Evolutionary conservation across 2,888 invertebrate genomes (phyloP).

Genomic region (Calliopum simillimum): DNA sequence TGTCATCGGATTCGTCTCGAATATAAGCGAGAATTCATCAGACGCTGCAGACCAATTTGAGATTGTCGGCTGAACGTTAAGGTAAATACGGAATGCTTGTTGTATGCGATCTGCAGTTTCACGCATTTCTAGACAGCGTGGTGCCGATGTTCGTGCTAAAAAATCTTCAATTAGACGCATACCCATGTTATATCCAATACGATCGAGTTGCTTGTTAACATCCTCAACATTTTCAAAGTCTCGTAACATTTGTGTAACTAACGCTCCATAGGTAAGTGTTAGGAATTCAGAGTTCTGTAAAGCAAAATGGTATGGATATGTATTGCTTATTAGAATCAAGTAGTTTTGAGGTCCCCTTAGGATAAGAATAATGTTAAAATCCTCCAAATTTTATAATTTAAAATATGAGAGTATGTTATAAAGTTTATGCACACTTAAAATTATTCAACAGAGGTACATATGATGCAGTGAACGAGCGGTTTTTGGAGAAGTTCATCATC

Average conservation of each 20-base stretch:
- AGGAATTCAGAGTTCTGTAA: conserved; percentile 93
- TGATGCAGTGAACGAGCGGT: too few species aligned
- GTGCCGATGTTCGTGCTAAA: conserved; percentile 88
- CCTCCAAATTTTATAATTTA: neutral
- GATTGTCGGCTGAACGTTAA: conserved; percentile 92
- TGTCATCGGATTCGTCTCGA: conserved; percentile 95
- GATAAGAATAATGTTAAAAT: neutral
- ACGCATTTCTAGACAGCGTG: conserved; percentile 93
- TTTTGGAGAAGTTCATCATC: too few species aligned
- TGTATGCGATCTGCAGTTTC: conserved; percentile 97
- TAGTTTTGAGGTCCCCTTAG: neutral
- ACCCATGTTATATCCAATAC: conserved; percentile 98
- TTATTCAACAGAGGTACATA: too few species aligned
- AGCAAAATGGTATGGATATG: conserved; percentile 20
- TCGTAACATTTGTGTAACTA: conserved; percentile 96
- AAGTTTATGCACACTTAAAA: too few species aligned
- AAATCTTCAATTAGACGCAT: conserved; percentile 98
- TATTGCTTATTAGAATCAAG: too few species aligned
- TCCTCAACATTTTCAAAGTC: conserved; percentile 97
- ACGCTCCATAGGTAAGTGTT: conserved; percentile 96
- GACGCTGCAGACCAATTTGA: conserved; percentile 94
- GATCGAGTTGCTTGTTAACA: conserved; percentile 95
- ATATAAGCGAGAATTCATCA: conserved; percentile 95
- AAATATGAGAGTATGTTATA: neutral
- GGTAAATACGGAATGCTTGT: conserved; percentile 81